Conservation (phyloP, 2,113 vertebrate species). For the Chamaetylas fuelleborni region DNA sequence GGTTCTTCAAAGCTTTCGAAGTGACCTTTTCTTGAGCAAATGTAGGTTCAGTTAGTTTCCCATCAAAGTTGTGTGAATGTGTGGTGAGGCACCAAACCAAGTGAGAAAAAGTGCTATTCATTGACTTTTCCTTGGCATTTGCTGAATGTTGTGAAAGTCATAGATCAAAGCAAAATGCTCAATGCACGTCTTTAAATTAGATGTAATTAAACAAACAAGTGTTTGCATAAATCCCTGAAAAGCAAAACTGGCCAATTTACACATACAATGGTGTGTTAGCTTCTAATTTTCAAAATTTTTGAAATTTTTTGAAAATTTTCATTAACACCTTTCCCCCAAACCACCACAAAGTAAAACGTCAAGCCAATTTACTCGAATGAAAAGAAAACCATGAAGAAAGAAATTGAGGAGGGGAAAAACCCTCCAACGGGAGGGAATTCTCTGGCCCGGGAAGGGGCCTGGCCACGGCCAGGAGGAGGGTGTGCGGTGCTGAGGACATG, state of each 20-base stretch:
- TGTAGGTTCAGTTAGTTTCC: background rate
- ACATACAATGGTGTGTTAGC: accelerated
- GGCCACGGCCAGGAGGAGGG: background rate
- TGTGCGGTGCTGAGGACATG: accelerated
- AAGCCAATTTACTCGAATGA: background rate
- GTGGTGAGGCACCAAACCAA: background rate
- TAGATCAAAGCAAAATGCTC: background rate
- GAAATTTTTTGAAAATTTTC: background rate
- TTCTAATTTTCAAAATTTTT: background rate
- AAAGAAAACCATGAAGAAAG: background rate
- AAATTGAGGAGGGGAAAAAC: accelerated
- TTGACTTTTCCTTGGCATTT: background rate
- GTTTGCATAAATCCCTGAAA: slow-evolving; percentile 37
- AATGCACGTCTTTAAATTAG: background rate
- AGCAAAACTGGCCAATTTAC: background rate
- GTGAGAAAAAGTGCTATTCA: slow-evolving; percentile 2
- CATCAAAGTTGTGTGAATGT: background rate
- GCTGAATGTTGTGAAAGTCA: background rate
- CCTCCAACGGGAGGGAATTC: background rate
- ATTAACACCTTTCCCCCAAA: background rate
- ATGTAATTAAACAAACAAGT: slow-evolving; percentile 3
- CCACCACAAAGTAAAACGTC: background rate
- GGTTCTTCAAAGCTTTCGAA: slow-evolving; percentile 4
- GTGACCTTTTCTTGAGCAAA: background rate
- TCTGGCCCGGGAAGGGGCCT: background rate